Conservation (phyloP, 2,888 invertebrate genomes). For the Hermodice carunculata region DNA sequence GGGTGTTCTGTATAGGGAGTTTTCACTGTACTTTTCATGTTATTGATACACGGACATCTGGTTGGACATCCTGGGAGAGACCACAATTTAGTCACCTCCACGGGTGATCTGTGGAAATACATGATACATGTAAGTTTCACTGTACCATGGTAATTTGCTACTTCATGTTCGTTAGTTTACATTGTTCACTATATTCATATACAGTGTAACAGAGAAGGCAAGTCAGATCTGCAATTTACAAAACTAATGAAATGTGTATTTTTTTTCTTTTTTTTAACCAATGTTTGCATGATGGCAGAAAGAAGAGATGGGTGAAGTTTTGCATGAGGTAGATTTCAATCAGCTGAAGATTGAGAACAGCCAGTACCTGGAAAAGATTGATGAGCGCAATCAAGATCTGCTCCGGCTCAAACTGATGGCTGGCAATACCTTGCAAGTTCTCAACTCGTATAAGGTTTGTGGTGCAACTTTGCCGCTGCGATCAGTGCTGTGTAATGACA, state of each 20-base stretch:
- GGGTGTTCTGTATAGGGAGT: too few species aligned
- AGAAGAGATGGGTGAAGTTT: constrained; percentile 70
- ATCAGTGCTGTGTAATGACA: too few species aligned
- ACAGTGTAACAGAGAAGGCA: background rate
- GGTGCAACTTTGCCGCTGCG: too few species aligned
- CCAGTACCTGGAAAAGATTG: constrained; percentile 70
- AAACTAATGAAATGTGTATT: background rate
- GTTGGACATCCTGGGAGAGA: too few species aligned
- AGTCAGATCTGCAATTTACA: background rate
- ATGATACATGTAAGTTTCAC: too few species aligned
- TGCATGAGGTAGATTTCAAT: constrained; percentile 70
- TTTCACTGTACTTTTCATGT: too few species aligned
- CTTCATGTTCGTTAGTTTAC: too few species aligned
- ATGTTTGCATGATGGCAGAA: constrained; percentile 50
- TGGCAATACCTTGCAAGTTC: constrained; percentile 65
- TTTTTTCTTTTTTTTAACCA: background rate
- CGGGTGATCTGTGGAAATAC: too few species aligned
- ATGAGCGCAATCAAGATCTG: constrained; percentile 69
- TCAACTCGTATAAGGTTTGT: constrained; percentile 67
- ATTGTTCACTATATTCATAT: too few species aligned
- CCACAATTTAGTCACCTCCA: too few species aligned
- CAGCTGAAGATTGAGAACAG: constrained; percentile 70
- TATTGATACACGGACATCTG: too few species aligned
- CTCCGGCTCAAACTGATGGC: constrained; percentile 68
- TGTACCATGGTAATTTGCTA: too few species aligned